phyloP scores from a whole-genome alignment of 30 jellyfish, hydroid and myxozoan genomes.

The Sanderia malayensis region DNA sequence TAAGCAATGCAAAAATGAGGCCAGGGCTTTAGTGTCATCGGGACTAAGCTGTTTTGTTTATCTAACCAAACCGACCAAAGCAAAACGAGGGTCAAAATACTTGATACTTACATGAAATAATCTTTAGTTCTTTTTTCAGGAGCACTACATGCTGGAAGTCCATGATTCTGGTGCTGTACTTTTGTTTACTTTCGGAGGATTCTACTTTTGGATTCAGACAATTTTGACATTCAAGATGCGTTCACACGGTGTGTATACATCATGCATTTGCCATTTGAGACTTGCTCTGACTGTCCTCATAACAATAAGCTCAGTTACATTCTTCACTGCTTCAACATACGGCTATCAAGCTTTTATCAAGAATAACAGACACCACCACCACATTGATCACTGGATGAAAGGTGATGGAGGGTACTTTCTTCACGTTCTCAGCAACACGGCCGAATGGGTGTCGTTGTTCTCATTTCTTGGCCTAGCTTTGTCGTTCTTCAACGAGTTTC shows the following conservation, averaged over 20 bases:
- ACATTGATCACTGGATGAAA: constrained; percentile 58
- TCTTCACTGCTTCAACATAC: constrained; percentile 64
- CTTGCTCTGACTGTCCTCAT: constrained; percentile 42
- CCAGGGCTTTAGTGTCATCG: too few species aligned
- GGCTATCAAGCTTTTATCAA: constrained; percentile 39
- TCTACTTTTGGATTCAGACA: constrained; percentile 88
- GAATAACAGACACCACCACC: constrained; percentile 41
- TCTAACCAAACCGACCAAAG: too few species aligned
- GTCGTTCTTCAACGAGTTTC: constrained; percentile 79
- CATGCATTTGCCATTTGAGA: constrained; percentile 68
- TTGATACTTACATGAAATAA: too few species aligned
- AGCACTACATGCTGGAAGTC: constrained; percentile 40
- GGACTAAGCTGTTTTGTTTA: too few species aligned
- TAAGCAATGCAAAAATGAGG: too few species aligned
- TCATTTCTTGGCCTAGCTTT: constrained; percentile 53
- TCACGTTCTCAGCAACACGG: constrained; percentile 67
- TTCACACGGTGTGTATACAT: constrained; percentile 57
- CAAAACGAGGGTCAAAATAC: too few species aligned
- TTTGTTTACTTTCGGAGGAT: constrained; percentile 60
- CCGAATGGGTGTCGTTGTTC: constrained; percentile 75
- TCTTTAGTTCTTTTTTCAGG: too few species aligned
- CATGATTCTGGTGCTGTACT: constrained; percentile 89
- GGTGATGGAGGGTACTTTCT: constrained; percentile 78
- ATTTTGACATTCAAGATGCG: constrained; percentile 54
- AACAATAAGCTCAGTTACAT: constrained; percentile 41